Conservation (phyloP, 2,888 invertebrate species). For the Acanthosepion esculentum region DNA sequence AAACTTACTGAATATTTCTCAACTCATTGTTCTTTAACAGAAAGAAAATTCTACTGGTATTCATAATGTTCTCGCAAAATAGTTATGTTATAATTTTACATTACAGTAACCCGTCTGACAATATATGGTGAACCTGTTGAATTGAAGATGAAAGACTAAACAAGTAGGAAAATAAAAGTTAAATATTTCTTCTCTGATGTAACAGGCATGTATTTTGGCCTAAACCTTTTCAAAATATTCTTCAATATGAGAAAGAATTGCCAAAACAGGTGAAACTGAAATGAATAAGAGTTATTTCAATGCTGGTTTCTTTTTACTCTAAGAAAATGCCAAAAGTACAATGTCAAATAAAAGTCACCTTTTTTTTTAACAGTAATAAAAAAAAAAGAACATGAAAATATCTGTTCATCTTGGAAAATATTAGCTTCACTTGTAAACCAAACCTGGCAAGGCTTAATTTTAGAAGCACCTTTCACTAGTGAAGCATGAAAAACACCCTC, state of each 20-base stretch:
- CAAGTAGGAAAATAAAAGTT: no score
- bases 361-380: neutral
- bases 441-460: constrained; percentile 16
- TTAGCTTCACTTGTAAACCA: constrained; percentile 16
- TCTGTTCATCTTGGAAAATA: neutral
- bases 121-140: no score
- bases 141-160: no score
- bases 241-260: neutral
- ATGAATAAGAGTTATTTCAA: neutral
- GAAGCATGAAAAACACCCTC: constrained; percentile 33
- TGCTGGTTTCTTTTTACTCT: neutral
- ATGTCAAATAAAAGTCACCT: constrained; percentile 13
- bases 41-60: no score
- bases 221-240: neutral
- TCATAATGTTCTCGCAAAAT: no score
- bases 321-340: constrained; percentile 33
- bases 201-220: no score
- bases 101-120: no score
- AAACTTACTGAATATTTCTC: no score
- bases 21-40: no score
- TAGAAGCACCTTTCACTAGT: constrained; percentile 20
- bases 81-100: no score
- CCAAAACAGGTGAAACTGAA: neutral
- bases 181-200: no score
- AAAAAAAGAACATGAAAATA: neutral